These are phyloP conservation scores for Philaenus spumarius DNA, from an alignment of 1,140 invertebrate species.

Conservation along the genomic window DNA sequence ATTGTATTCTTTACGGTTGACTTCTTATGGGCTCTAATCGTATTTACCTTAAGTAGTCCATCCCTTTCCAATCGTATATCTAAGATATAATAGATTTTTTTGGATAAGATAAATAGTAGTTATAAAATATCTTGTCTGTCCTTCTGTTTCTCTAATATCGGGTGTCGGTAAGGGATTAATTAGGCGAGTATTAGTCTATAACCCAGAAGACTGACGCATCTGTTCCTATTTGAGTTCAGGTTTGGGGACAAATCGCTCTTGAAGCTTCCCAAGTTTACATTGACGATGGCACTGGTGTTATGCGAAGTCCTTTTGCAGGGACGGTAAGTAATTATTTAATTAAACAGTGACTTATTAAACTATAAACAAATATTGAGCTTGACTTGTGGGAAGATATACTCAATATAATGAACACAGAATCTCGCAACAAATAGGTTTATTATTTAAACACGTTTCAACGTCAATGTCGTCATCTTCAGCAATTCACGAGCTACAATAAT, in stretches of 20 bases:
- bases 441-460: neutral
- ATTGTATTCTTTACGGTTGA: too few species aligned
- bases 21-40: too few species aligned
- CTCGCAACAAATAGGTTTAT: neutral
- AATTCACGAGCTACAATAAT: neutral
- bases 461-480: neutral
- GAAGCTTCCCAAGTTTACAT: conserved; percentile 78
- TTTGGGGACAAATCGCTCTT: conserved; percentile 75
- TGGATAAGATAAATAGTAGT: too few species aligned
- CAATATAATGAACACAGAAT: neutral
- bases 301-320: conserved; percentile 68
- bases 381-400: neutral
- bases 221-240: conserved; percentile 39
- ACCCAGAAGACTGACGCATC: neutral
- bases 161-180: too few species aligned
- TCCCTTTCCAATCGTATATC: too few species aligned
- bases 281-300: conserved; percentile 59
- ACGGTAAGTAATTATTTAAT: conserved; percentile 67
- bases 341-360: conserved; percentile 68
- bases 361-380: neutral
- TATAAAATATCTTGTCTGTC: too few species aligned
- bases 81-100: too few species aligned
- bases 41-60: too few species aligned
- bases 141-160: too few species aligned
- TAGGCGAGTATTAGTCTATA: too few species aligned